phyloP scores from a whole-genome alignment of 2,113 vertebrate genomes.

The Hemichromis elongatus region DNA sequence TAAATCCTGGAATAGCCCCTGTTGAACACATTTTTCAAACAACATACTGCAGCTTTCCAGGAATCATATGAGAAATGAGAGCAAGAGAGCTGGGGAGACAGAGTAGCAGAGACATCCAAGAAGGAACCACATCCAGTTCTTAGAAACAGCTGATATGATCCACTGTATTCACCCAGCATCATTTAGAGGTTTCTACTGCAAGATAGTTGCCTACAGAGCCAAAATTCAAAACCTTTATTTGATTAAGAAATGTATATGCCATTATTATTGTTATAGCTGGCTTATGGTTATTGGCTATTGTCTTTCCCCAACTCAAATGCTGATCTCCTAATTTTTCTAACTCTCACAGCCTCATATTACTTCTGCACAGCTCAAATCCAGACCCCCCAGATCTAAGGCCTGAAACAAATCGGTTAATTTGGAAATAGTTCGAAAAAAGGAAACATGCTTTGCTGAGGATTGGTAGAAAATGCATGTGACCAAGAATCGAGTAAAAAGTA shows the following conservation, averaged over 20 bases:
- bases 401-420: not conserved
- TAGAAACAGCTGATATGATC: conserved; percentile 60
- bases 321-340: not conserved
- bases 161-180: conserved; percentile 9
- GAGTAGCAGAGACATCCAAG: not conserved
- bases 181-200: conserved; percentile 31
- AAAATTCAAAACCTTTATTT: not conserved
- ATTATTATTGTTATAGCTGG: conserved; percentile 32
- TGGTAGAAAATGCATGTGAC: not conserved
- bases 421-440: not conserved
- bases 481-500: not conserved
- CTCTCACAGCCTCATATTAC: conserved; percentile 6
- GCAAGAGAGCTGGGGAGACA: not conserved
- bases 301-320: not conserved
- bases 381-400: conserved; percentile 13
- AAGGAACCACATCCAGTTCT: conserved; percentile 40
- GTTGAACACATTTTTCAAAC: conserved; percentile 2
- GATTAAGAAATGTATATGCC: not conserved
- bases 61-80: conserved; percentile 17
- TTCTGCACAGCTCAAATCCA: not conserved
- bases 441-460: not conserved
- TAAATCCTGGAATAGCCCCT: not conserved
- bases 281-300: not conserved
- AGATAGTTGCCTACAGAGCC: not conserved
- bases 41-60: conserved; percentile 29